phyloP scores from a whole-genome alignment of 2,113 vertebrate species.

The Muntiacus reevesi region DNA sequence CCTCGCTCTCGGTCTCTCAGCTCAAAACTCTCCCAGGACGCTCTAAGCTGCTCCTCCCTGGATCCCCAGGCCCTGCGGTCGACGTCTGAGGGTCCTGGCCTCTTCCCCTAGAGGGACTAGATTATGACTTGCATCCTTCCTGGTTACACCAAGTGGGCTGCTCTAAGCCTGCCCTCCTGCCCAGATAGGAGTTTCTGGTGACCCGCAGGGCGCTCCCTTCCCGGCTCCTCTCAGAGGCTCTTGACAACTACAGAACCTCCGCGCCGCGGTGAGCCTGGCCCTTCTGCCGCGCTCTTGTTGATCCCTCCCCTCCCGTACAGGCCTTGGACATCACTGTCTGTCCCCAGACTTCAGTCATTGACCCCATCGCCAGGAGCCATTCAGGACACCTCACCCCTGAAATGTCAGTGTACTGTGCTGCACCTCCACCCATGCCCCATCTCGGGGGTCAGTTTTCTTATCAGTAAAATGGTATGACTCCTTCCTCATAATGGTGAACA shows the following conservation, averaged over 20 bases:
- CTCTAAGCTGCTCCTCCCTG: not conserved
- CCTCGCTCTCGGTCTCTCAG: not conserved
- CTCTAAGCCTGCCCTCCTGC: fast-evolving
- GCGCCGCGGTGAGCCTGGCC: fast-evolving
- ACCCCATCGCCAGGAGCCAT: not conserved
- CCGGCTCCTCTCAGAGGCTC: not conserved
- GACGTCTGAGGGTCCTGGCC: fast-evolving
- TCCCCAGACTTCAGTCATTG: not conserved
- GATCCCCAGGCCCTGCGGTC: too few relatives aligned
- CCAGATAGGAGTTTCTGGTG: not conserved
- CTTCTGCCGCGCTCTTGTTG: fast-evolving
- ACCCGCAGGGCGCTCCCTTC: too few relatives aligned
- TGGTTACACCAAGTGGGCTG: too few relatives aligned
- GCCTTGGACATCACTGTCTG: not conserved
- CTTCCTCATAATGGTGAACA: too few relatives aligned
- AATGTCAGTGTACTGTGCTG: too few relatives aligned
- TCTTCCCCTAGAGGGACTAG: not conserved
- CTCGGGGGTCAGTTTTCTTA: not conserved
- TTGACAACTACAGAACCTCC: fast-evolving
- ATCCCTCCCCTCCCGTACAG: fast-evolving
- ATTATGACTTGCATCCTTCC: not conserved
- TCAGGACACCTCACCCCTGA: not conserved
- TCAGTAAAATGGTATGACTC: not conserved
- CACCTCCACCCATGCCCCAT: fast-evolving
- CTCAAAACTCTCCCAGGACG: not conserved